Evolutionary conservation across 2,113 vertebrate genomes (phyloP), one percentile per base, ranked within the genome.

Genomic region (Scomber japonicus): DNA sequence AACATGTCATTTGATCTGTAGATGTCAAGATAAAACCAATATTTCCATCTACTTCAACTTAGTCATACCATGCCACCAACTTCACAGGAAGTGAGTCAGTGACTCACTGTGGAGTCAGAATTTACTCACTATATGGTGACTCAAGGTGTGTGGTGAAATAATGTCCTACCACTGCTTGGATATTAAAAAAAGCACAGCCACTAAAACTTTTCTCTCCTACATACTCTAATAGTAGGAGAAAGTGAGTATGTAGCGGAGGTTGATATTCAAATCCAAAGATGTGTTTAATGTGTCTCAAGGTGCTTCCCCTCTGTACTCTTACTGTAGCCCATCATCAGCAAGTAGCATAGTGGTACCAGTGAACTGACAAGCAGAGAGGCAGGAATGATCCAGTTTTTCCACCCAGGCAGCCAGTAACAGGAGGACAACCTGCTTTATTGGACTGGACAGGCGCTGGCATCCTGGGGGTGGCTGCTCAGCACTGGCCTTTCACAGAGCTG

Each of bases 361-460:
- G 50, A 62, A 46, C 35, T 40, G 74, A 82, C 89, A 44, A 86
- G 62, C 68, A 71, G 48, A 60, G 74, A 84, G 81, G 82, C 81
- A 89, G 68, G 80, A 85, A 70, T 13, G 82, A 89, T 89, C 70
- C 88, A 59, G 88, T 75, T 83, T 75, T 81, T 78, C 88, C 78
- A 61, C 74, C 86, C 80, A 81, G 78, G 81, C 90, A 77, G 80
- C 73, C 56, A 31, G 75, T 84, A 82, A 83, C 81, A 90, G 85
- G 82, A 84, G 90, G 91, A 93, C 91, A 93, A 91, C 81, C 93
- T 92, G 86, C 91, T 94, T 96, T 96, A 96, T 96, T 96, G 91
- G 94, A 95, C 85, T 75, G 94, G 96, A 96, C 95, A 96, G 95
- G 94, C 94, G 82, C 94, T 93, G 93, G 93, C 92, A 90, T 93